Conservation (phyloP, 2,888 invertebrate species). For the Eretmocerus hayati region DNA sequence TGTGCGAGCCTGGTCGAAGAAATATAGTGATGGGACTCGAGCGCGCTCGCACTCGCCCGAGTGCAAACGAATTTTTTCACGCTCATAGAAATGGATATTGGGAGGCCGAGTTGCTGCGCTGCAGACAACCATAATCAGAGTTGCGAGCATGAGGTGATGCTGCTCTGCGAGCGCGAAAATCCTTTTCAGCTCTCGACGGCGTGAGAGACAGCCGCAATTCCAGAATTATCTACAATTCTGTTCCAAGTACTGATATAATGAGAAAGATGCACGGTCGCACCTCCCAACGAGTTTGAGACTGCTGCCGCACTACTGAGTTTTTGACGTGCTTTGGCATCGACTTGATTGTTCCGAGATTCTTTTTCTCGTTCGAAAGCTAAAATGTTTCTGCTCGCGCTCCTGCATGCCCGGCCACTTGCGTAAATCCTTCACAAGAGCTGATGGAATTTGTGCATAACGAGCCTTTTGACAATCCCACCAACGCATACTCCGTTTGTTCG, state of each 20-base stretch:
- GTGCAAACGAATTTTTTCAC: no score
- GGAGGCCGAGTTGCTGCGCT: no score
- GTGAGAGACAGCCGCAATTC: conserved; percentile 12
- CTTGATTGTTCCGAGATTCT: conserved; percentile 15
- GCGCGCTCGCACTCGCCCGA: neutral
- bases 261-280: conserved; percentile 17
- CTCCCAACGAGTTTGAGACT: conserved; percentile 1
- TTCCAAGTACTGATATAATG: conserved; percentile 21
- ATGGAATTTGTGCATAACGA: conserved; percentile 11
- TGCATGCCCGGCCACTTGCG: neutral
- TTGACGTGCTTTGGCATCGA: conserved; percentile 14
- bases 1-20: conserved; percentile 22
- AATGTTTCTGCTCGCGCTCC: neutral
- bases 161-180: neutral
- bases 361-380: neutral
- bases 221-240: conserved; percentile 22
- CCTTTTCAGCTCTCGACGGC: neutral
- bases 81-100: no score
- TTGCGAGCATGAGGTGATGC: no score
- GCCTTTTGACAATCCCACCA: conserved; percentile 5
- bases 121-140: no score
- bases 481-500: no score
- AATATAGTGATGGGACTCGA: conserved; percentile 23
- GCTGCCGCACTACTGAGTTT: neutral
- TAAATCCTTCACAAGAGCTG: conserved; percentile 11